Conservation (phyloP, 2,797 vertebrate species). For the Brachymystax lenok region DNA sequence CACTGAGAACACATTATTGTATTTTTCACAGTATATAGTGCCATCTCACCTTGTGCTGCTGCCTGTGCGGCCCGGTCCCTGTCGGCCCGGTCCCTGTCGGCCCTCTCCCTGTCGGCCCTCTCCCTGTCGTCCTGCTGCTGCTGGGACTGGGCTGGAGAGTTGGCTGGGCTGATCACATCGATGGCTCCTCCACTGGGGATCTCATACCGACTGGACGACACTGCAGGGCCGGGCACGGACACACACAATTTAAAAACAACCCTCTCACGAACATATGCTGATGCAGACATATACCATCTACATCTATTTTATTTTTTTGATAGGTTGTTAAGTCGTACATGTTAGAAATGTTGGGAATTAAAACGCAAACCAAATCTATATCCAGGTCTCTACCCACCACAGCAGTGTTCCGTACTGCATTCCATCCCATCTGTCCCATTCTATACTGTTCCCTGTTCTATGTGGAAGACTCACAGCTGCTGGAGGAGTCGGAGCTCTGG, state of each 20-base stretch:
- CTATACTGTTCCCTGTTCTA: not conserved
- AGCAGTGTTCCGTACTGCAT: no score
- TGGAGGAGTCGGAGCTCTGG: conserved; percentile 95
- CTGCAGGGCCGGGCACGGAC: conserved; percentile 53
- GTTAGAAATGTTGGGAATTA: not conserved
- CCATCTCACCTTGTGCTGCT: conserved; percentile 42
- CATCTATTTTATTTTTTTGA: no score
- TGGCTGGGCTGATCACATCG: conserved; percentile 95
- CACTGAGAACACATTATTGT: no score
- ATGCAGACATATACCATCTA: no score
- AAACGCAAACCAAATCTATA: not conserved
- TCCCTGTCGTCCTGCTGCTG: conserved; percentile 85
- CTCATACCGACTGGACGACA: conserved; percentile 93
- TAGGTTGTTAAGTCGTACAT: not conserved
- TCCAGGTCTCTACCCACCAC: no score
- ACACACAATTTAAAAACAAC: conserved; percentile 10
- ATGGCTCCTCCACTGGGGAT: conserved; percentile 83
- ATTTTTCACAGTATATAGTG: no score
- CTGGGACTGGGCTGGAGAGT: conserved; percentile 87
- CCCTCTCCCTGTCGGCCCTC: conserved; percentile 68
- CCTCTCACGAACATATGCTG: not conserved
- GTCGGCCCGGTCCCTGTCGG: conserved; percentile 75
- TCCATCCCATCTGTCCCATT: not conserved
- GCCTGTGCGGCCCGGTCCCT: conserved; percentile 60
- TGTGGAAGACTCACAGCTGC: conserved; percentile 84